Conservation (phyloP, 2,797 vertebrate species). For the Mus minutoides region DNA sequence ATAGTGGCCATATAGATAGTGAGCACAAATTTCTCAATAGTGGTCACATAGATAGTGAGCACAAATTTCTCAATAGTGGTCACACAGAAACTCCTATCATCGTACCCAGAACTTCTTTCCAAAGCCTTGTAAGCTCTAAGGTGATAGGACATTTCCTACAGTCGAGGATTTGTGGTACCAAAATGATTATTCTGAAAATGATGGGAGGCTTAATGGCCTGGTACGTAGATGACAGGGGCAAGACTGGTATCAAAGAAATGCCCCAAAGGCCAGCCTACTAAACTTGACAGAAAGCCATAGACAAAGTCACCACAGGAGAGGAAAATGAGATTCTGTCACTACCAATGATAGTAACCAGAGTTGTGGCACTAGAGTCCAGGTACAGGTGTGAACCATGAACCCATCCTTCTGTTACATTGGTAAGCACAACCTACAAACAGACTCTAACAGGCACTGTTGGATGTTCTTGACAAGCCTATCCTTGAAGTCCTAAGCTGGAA, state of each 20-base stretch:
- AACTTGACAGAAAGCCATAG: background rate
- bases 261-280: background rate
- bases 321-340: background rate
- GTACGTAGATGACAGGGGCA: background rate
- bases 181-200: conserved; percentile 8
- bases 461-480: background rate
- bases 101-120: background rate
- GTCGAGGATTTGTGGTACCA: conserved; percentile 19
- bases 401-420: background rate
- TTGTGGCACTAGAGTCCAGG: background rate
- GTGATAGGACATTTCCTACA: background rate
- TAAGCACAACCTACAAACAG: background rate
- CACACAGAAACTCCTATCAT: background rate
- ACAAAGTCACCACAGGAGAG: background rate
- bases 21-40: background rate
- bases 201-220: conserved; percentile 36
- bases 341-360: background rate
- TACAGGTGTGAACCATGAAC: background rate
- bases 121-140: background rate
- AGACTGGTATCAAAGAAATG: conserved; percentile 41
- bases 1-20: background rate
- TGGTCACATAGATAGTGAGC: background rate
- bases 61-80: background rate
- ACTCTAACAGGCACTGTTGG: background rate
- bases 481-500: background rate